These are phyloP conservation scores for Trichechus manatus DNA, from an alignment of 2,113 vertebrate genomes.

Conservation along the genomic window DNA sequence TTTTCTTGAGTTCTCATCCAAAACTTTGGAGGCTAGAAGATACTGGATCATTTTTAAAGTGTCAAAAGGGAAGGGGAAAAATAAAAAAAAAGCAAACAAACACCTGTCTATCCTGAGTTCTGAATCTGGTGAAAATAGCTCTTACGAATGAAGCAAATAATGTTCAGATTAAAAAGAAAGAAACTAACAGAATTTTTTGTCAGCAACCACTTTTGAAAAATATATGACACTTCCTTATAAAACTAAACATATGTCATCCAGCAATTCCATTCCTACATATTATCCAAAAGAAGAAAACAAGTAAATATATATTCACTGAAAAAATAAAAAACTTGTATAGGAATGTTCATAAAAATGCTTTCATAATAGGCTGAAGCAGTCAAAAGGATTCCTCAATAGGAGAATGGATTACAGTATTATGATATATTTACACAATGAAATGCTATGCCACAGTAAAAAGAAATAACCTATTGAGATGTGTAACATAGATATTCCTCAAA, in stretches of 20 bases:
- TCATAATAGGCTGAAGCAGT: not conserved
- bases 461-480: not conserved
- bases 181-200: not conserved
- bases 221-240: not conserved
- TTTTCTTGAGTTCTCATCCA: not conserved
- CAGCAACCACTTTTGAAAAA: not conserved
- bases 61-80: not conserved
- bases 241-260: not conserved
- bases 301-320: not conserved
- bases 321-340: not conserved
- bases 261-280: not conserved
- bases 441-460: not conserved
- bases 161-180: not conserved
- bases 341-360: no score
- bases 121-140: not conserved
- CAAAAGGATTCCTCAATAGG: not conserved
- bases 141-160: not conserved
- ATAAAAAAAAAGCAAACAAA: not conserved
- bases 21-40: not conserved
- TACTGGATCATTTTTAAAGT: not conserved
- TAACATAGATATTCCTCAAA: not conserved
- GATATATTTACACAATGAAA: not conserved
- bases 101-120: not conserved
- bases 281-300: not conserved
- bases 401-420: not conserved